phyloP scores from a whole-genome alignment of 2,797 vertebrate species.

The Natrix natrix region DNA sequence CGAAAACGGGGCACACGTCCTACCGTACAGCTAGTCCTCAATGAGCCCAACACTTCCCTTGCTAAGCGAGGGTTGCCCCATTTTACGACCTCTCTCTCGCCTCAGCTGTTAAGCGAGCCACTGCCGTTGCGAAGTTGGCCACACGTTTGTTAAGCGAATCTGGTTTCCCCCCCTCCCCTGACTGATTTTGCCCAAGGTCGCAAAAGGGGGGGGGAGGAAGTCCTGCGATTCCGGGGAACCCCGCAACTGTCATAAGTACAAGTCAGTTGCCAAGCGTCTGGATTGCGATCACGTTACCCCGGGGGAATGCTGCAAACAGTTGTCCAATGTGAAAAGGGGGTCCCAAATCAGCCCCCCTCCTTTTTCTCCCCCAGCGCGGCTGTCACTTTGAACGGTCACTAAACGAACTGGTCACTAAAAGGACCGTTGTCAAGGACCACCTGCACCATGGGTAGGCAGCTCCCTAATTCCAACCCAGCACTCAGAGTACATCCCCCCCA shows the following conservation, averaged over 20 bases:
- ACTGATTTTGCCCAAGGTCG: neutral
- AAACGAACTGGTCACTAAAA: neutral
- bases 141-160: too few relatives aligned
- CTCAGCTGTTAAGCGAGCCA: accelerated
- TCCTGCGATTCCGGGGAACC: neutral
- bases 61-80: neutral
- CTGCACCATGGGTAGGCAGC: neutral
- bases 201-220: neutral
- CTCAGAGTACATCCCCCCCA: neutral
- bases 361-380: accelerated
- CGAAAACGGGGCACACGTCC: neutral
- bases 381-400: neutral
- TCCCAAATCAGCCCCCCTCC: neutral
- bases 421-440: neutral
- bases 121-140: too few relatives aligned
- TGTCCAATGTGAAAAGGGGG: too few relatives aligned
- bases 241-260: neutral
- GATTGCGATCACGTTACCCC: too few relatives aligned
- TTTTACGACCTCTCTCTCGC: neutral
- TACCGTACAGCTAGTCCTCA: neutral
- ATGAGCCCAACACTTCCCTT: neutral
- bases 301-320: neutral
- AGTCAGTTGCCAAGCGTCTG: neutral
- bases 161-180: neutral
- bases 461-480: neutral